Conservation (phyloP, 2,113 vertebrate genomes). For the Anoura caudifer region DNA sequence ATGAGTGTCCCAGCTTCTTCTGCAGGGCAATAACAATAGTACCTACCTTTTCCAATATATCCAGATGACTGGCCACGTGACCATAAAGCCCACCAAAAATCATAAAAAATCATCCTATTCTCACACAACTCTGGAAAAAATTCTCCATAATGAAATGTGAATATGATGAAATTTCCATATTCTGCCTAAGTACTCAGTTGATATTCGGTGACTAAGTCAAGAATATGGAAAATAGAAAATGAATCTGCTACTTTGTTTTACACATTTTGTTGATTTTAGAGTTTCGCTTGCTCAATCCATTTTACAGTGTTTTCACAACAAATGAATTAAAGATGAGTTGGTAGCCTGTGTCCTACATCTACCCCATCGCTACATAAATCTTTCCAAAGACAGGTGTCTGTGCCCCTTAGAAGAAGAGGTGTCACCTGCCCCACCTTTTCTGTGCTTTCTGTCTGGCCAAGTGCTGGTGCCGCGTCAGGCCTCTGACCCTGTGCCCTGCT, state of each 20-base stretch:
- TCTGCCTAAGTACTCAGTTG: background rate
- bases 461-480: background rate
- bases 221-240: background rate
- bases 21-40: background rate
- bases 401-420: background rate
- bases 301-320: background rate
- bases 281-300: background rate
- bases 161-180: background rate
- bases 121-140: background rate
- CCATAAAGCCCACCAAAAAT: background rate
- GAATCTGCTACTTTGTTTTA: background rate
- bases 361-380: background rate
- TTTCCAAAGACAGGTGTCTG: background rate
- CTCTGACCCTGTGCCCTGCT: constrained; percentile 4
- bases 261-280: background rate
- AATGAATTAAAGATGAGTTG: background rate
- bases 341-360: background rate
- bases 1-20: background rate
- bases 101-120: background rate
- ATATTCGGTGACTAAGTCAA: background rate
- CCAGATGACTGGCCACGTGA: background rate
- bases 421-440: too few relatives aligned
- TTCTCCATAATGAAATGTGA: background rate
- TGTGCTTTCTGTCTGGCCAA: background rate
- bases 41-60: background rate